Evolutionary conservation across 1,140 invertebrate genomes (phyloP).

Genomic region (Maconellicoccus hirsutus): DNA sequence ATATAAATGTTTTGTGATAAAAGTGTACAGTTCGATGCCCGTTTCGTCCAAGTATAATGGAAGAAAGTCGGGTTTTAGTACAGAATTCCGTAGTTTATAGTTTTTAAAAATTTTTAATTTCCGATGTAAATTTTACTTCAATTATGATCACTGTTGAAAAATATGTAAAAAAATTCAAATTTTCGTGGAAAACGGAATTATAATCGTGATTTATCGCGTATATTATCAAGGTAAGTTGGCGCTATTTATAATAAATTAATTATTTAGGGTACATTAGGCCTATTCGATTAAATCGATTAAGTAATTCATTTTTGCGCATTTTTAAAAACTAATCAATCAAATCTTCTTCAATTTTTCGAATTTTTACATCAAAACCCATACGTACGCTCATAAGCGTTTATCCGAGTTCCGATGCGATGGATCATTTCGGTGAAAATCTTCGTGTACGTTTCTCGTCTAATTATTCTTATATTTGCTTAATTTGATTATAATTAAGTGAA

Average conservation of each 20-base stretch:
- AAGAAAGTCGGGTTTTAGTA: slow-evolving; percentile 22
- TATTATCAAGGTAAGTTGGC: slow-evolving; percentile 18
- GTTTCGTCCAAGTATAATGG: slow-evolving; percentile 17
- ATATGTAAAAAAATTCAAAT: slow-evolving; percentile 11
- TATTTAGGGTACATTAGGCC: not conserved
- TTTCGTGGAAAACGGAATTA: not conserved
- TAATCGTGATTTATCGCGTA: not conserved
- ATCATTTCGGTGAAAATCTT: not conserved
- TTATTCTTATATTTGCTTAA: not conserved
- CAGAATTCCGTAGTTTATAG: slow-evolving; percentile 20
- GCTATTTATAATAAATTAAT: slow-evolving; percentile 22
- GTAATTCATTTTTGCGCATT: not conserved
- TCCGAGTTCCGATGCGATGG: not conserved
- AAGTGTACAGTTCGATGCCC: slow-evolving; percentile 20
- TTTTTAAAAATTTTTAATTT: slow-evolving; percentile 20
- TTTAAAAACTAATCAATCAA: not conserved
- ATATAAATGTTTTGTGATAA: slow-evolving; percentile 20
- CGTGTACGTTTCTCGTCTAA: not conserved
- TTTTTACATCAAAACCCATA: not conserved
- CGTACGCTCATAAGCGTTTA: not conserved
- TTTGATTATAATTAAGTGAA: too few relatives aligned
- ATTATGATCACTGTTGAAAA: slow-evolving; percentile 11
- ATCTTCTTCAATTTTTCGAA: not conserved
- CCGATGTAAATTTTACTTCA: not conserved
- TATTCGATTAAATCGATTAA: not conserved